phyloP scores from a whole-genome alignment of 2,113 vertebrate species.

The Rhinoderma darwinii region DNA sequence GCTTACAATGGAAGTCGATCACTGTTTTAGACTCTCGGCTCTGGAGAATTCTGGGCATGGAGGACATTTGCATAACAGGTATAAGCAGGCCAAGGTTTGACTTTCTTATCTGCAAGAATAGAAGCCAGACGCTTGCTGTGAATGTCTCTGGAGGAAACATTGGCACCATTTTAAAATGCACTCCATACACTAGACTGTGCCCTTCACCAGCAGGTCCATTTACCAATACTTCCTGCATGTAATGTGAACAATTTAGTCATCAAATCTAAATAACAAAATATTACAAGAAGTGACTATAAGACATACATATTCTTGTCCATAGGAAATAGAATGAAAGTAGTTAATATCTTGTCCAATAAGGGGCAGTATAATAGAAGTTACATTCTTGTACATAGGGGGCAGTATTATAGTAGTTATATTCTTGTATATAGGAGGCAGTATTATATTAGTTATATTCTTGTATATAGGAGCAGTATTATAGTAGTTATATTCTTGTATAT shows the following conservation, averaged over 20 bases:
- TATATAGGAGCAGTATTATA: conserved; percentile 5
- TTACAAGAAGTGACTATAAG: neutral
- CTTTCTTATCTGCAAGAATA: conserved; percentile 42
- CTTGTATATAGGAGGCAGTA: too few species aligned
- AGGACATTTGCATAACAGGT: conserved; percentile 46
- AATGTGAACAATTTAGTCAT: neutral
- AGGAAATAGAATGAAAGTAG: too few species aligned
- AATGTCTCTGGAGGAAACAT: neutral
- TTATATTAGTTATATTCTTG: conserved; percentile 17
- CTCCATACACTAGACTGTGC: neutral
- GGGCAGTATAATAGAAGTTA: neutral
- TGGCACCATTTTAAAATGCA: neutral
- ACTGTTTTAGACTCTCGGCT: conserved; percentile 8
- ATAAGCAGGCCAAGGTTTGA: conserved; percentile 20
- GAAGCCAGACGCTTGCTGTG: neutral
- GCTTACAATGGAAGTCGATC: conserved; percentile 15
- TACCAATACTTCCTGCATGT: neutral
- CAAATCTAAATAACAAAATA: too few species aligned
- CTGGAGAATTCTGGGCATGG: neutral
- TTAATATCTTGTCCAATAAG: too few species aligned
- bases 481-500: conserved; percentile 16
- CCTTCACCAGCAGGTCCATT: conserved; percentile 23
- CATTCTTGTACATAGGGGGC: too few species aligned
- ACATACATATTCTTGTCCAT: neutral
- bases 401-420: too few species aligned